Conservation (phyloP, 1,140 invertebrate genomes). For the Nymphalis io region DNA sequence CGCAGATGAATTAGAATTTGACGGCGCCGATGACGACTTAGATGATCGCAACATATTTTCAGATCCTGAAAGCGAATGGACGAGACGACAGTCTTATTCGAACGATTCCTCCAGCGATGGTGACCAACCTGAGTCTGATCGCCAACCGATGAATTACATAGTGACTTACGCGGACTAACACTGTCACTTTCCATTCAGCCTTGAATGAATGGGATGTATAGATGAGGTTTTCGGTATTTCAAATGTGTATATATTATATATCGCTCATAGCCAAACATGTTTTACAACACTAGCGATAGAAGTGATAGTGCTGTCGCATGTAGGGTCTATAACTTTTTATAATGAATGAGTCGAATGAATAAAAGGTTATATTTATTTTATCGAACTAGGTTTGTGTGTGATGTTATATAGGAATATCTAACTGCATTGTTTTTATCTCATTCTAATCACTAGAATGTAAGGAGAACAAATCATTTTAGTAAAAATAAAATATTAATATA, state of each 20-base stretch:
- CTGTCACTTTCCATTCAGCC: slow-evolving; percentile 5
- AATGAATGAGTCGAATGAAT: slow-evolving; percentile 16
- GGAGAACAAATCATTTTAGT: background rate
- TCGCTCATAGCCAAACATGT: too few relatives aligned
- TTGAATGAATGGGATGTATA: slow-evolving; percentile 8
- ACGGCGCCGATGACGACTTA: slow-evolving; percentile 62
- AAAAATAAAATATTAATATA: background rate
- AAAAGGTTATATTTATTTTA: slow-evolving; percentile 3
- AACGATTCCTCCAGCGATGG: slow-evolving; percentile 54
- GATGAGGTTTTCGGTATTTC: background rate
- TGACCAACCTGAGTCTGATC: slow-evolving; percentile 73
- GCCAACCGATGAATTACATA: slow-evolving; percentile 32
- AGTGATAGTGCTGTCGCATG: too few relatives aligned
- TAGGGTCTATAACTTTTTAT: background rate
- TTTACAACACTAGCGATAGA: too few relatives aligned
- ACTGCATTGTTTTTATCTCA: slow-evolving; percentile 2
- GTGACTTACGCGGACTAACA: slow-evolving; percentile 42
- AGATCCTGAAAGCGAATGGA: slow-evolving; percentile 78
- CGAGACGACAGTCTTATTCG: slow-evolving; percentile 42
- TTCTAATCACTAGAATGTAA: slow-evolving; percentile 5
- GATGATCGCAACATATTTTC: slow-evolving; percentile 77
- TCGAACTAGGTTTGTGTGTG: background rate
- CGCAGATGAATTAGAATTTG: slow-evolving; percentile 66
- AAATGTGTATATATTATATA: too few relatives aligned
- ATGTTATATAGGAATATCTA: background rate